Evolutionary conservation across 2,113 vertebrate genomes (phyloP).

Genomic region (Nesoenas mayeri): DNA sequence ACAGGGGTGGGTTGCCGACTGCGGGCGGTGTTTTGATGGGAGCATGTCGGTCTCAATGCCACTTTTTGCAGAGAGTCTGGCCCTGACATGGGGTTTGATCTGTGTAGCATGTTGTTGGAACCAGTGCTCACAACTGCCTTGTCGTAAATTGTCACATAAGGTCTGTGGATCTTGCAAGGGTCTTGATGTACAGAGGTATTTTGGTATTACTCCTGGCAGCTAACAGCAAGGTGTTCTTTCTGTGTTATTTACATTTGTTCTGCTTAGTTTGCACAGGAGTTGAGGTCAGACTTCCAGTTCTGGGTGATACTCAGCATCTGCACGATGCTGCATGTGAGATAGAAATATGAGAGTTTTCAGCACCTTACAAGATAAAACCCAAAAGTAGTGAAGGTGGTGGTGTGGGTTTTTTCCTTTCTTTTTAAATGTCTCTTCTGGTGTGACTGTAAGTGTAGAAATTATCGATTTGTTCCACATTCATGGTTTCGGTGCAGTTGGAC

Average conservation of each 20-base stretch:
- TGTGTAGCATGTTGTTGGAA: background rate
- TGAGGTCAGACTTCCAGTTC: background rate
- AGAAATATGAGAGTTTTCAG: background rate
- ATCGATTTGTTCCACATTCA: background rate
- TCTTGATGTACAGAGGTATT: background rate
- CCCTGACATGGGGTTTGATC: background rate
- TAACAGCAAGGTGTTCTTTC: background rate
- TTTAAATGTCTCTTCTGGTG: background rate
- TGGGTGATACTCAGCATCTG: background rate
- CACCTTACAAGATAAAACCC: background rate
- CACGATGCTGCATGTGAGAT: background rate
- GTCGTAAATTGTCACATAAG: background rate
- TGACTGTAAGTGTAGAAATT: conserved; percentile 1
- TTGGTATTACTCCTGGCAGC: background rate
- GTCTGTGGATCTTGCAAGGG: background rate
- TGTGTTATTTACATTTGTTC: background rate
- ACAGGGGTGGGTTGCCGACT: background rate
- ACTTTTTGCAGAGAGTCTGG: background rate
- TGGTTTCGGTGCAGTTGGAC: background rate
- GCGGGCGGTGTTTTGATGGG: background rate
- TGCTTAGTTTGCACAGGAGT: background rate
- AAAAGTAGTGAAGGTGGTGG: background rate
- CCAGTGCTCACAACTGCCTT: background rate
- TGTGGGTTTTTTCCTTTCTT: background rate
- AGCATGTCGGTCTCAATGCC: background rate